phyloP scores from a whole-genome alignment of 2,888 invertebrate species.

The Boloria selene region DNA sequence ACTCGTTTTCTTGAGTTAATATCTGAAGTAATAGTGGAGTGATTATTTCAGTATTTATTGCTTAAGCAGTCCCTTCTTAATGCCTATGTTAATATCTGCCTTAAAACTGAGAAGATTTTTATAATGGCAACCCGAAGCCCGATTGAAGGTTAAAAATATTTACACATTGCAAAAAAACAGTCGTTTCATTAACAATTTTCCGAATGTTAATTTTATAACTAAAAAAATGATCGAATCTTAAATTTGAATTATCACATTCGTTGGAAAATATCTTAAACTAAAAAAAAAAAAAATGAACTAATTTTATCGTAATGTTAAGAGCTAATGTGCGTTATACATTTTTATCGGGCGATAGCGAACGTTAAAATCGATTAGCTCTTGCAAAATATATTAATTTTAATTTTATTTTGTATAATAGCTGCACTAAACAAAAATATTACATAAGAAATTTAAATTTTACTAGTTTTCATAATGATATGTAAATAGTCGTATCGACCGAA shows the following conservation, averaged over 20 bases:
- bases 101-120: conserved; percentile 34
- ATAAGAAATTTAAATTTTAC: too few relatives aligned
- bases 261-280: conserved; percentile 41
- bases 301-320: conserved; percentile 16
- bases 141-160: conserved; percentile 43
- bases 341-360: too few relatives aligned
- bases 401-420: too few relatives aligned
- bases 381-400: too few relatives aligned
- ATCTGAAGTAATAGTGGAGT: background rate
- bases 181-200: conserved; percentile 28
- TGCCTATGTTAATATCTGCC: conserved; percentile 30
- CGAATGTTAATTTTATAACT: conserved; percentile 32
- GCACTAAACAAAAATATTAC: too few relatives aligned
- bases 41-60: background rate
- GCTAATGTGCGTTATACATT: background rate
- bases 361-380: too few relatives aligned
- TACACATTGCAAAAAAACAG: conserved; percentile 49
- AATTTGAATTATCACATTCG: conserved; percentile 46
- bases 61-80: background rate
- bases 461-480: background rate
- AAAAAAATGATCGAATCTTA: conserved; percentile 44
- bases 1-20: background rate
- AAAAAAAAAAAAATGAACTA: conserved; percentile 31
- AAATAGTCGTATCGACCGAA: conserved; percentile 3
- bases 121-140: conserved; percentile 63